These are phyloP conservation scores for Trachymyrmex septentrionalis DNA, from an alignment of 1,140 invertebrate genomes.

Conservation along the genomic window DNA sequence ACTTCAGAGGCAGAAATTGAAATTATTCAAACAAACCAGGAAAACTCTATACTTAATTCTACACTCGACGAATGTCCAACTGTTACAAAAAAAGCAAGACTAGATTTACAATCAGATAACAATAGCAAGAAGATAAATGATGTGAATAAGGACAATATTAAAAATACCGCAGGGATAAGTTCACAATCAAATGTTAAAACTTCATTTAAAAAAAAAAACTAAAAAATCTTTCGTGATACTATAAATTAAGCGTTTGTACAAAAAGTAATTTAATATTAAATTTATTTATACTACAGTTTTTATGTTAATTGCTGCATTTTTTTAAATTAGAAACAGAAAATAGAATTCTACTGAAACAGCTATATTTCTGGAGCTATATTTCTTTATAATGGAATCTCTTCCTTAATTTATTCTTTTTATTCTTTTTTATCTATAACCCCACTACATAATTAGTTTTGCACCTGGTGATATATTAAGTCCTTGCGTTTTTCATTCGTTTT, in stretches of 20 bases:
- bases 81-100: constrained; percentile 7
- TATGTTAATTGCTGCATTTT: not conserved
- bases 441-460: constrained; percentile 7
- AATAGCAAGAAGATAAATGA: not conserved
- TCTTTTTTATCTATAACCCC: not conserved
- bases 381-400: not conserved
- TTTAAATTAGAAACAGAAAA: constrained; percentile 1
- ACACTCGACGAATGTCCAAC: not conserved
- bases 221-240: not conserved
- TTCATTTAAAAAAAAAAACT: too few species aligned
- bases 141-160: not conserved
- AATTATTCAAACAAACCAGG: not conserved
- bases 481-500: not conserved
- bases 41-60: not conserved
- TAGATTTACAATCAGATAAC: not conserved
- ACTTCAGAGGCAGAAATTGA: constrained; percentile 1
- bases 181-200: not conserved
- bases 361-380: not conserved
- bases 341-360: not conserved
- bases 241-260: constrained; percentile 13
- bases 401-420: not conserved
- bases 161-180: not conserved
- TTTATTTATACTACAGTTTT: constrained; percentile 4
- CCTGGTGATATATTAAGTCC: not conserved
- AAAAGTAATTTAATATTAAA: constrained; percentile 1